Evolutionary conservation across 1,140 invertebrate genomes (phyloP), one percentile per base, ranked within the genome.

Genomic region (Eubasilissa regina): DNA sequence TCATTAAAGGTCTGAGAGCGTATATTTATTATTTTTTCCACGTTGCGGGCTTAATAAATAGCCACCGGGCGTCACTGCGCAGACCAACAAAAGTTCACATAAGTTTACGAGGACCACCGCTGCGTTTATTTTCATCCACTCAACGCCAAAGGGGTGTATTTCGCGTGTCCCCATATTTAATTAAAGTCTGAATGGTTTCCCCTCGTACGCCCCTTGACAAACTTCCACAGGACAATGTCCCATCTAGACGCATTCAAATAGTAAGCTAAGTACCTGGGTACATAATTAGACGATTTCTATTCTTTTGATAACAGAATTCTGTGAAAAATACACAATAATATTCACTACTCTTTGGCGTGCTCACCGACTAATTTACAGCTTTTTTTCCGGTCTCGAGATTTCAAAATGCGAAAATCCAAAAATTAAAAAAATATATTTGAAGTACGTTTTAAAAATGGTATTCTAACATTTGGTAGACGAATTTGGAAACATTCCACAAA

Each of bases 111-210:
- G 73, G 43, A n/a, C 73, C 73, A 62, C 70, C 75, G 62, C 44
- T 51, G 79, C 79, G 68, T 81, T 78, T 78, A 81, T 81, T 81
- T 81, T 70, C 76, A 80, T 75, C 80, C 80, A 76, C 76, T 81
- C 80, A 78, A 74, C 76, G 73, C 75, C 80, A 51, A 66, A 75
- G 80, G 80, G 74, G 76, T 75, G 75, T 75, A 77, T 55, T 75
- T 62, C 75, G 72, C 51, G 79, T 77, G 76, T 77, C 76, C 73
- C 76, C 80, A 81, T 81, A 81, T 81, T 81, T 81, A 81, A 81
- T 81, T 81, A 81, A 81, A 81, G 80, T 81, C 80, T 58, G 68
- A 76, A 58, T 70, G 66, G 72, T 15, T 17, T 51, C 47, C 1
- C 44, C 66, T 47, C 45, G 44, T 47, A 17, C 45, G 44, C 66